Conservation (phyloP, 2,888 invertebrate species). For the Blastobasis adustella region DNA sequence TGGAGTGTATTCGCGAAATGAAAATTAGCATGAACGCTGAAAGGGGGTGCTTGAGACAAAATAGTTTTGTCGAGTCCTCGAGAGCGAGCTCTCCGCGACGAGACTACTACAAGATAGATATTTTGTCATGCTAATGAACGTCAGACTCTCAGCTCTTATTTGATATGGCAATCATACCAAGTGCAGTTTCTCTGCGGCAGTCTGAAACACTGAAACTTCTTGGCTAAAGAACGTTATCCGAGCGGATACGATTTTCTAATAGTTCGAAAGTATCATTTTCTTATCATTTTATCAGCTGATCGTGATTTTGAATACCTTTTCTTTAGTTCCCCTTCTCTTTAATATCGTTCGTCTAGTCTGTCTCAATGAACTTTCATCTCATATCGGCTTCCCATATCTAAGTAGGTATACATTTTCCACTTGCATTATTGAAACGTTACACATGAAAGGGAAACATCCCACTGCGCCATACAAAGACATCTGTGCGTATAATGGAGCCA, state of each 20-base stretch:
- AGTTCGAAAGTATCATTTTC: too few species aligned
- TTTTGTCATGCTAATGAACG: constrained; percentile 60
- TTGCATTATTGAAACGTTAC: constrained; percentile 28
- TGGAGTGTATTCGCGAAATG: constrained; percentile 18
- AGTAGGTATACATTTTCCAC: constrained; percentile 24
- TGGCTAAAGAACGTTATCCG: too few species aligned
- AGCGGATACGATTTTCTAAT: too few species aligned
- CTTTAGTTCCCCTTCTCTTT: too few species aligned
- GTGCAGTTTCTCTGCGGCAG: too few species aligned
- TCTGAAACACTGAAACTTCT: background rate
- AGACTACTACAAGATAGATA: constrained; percentile 28
- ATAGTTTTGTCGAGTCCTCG: constrained; percentile 25
- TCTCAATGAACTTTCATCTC: too few species aligned
- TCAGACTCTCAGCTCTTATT: constrained; percentile 29
- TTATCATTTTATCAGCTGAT: too few species aligned
- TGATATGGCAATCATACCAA: constrained; percentile 1
- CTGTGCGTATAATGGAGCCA: constrained; percentile 25
- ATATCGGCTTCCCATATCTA: too few species aligned
- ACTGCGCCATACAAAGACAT: constrained; percentile 27
- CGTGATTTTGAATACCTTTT: too few species aligned
- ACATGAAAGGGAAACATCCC: constrained; percentile 27
- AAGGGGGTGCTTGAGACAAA: constrained; percentile 39
- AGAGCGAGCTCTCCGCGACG: constrained; percentile 23
- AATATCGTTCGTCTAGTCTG: too few species aligned
- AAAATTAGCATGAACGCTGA: constrained; percentile 49